Conservation (phyloP, 2,113 vertebrate genomes). For the Engystomops pustulosus region DNA sequence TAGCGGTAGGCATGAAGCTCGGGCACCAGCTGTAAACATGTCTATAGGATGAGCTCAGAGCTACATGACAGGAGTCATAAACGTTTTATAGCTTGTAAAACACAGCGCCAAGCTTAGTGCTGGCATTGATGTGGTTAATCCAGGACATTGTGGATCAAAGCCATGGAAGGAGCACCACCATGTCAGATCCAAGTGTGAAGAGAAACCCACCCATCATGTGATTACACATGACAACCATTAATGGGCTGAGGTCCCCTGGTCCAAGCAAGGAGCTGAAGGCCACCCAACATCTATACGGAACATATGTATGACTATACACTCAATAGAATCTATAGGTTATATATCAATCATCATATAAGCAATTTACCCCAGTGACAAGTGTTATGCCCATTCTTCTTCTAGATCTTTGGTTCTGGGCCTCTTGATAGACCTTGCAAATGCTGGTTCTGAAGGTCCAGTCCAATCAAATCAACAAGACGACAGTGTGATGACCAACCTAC, state of each 20-base stretch:
- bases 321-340: not conserved
- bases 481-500: no score
- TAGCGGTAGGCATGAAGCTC: not conserved
- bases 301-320: not conserved
- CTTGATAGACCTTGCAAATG: no score
- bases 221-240: not conserved
- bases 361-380: not conserved
- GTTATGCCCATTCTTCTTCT: no score
- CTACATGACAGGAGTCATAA: not conserved
- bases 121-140: not conserved
- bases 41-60: not conserved
- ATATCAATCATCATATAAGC: not conserved
- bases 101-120: not conserved
- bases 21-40: not conserved
- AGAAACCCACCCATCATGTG: not conserved
- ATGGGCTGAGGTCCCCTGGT: no score
- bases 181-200: not conserved
- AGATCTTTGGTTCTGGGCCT: no score
- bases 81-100: slow-evolving; percentile 25
- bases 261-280: not conserved
- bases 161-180: not conserved
- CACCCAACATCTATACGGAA: not conserved
- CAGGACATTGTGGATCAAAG: not conserved
- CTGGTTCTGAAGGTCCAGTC: no score
- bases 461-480: no score